Base-by-base conservation (phyloP, 2,797 vertebrate species). In the Pantherophis alleghaniensis region DNA sequence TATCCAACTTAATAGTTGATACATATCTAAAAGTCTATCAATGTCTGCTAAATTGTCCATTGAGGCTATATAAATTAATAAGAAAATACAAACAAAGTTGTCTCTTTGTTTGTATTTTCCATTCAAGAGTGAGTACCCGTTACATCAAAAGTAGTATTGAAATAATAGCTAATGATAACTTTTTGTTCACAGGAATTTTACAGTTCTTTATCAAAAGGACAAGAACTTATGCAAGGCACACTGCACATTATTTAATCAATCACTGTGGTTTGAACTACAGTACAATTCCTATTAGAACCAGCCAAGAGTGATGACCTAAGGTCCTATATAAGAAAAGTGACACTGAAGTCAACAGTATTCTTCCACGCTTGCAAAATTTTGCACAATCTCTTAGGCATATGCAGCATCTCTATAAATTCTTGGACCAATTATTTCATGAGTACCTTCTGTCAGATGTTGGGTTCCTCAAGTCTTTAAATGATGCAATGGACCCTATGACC, bases 51-150 rank as follows among this genome's bases (percentile, higher is more conserved):
- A 57, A 63, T 83, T 95, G 56, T 66, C 55, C 91, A 13, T 16
- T 86, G 28, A 87, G 91, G 92, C 95, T 94, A 92, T 0, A 94
- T 59, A 94, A 95, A 92, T 91, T 87, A 95, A 94, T 92, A 86
- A 92, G n/a, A n/a, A n/a, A n/a, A n/a, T n/a, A n/a, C n/a, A n/a
- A n/a, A n/a, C n/a, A n/a, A n/a, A n/a, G n/a, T n/a, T 87, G 86
- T 94, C 42, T 94, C 1, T 53, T 89, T 93, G 86, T 53, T 89
- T 94, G 83, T 28, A 3, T 89, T 94, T 96, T 95, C 92, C 94
- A 94, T 93, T 16, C 90, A 88, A 95, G 88, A 89, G 18, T 74
- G 94, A 90, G 42, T 47, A 47, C 87, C n/a, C 12, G 94, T 95
- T 88, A 94, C 92, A 47, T 63, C 18, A 88, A 79, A 93, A 55